Percentiles rank a stretch among this genome's conserved stretches.
phyloP scores from a whole-genome alignment of 2,888 invertebrate species.

The Tachina fera region DNA sequence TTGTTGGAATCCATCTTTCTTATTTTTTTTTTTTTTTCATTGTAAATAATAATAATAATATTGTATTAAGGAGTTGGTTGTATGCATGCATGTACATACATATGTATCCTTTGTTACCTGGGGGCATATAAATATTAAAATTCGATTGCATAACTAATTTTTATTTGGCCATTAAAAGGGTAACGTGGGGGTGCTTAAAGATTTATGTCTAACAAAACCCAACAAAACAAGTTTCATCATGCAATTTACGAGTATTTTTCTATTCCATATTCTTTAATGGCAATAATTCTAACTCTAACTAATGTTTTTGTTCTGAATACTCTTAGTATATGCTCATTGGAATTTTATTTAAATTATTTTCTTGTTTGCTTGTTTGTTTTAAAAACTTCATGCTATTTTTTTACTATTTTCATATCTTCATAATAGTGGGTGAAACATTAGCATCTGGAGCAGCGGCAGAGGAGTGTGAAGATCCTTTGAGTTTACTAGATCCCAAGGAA shows the following conservation, averaged over 20 bases:
- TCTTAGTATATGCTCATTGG: conserved; percentile 11
- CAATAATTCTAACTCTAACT: conserved; percentile 52
- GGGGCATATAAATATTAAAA: conserved; percentile 72
- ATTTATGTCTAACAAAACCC: conserved; percentile 67
- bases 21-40: conserved; percentile 8
- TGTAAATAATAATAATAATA: conserved; percentile 45
- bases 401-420: conserved; percentile 36
- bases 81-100: background rate
- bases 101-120: conserved; percentile 52
- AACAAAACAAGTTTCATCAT: conserved; percentile 55
- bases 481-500: conserved; percentile 79
- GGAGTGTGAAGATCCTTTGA: conserved; percentile 73
- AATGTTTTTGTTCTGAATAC: conserved; percentile 40
- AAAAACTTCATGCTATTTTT: background rate
- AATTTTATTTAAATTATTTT: conserved; percentile 52
- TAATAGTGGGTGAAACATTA: conserved; percentile 71
- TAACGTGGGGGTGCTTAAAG: conserved; percentile 69
- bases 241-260: conserved; percentile 53
- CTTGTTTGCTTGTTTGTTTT: background rate
- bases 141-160: conserved; percentile 73
- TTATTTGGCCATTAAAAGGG: conserved; percentile 71
- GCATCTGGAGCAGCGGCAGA: conserved; percentile 42
- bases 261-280: conserved; percentile 20
- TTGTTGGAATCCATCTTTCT: conserved; percentile 37
- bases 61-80: conserved; percentile 43